Evolutionary conservation across 2,888 invertebrate species (phyloP), one percentile per base, ranked within the genome.

Genomic region (Tribolium freemani): DNA sequence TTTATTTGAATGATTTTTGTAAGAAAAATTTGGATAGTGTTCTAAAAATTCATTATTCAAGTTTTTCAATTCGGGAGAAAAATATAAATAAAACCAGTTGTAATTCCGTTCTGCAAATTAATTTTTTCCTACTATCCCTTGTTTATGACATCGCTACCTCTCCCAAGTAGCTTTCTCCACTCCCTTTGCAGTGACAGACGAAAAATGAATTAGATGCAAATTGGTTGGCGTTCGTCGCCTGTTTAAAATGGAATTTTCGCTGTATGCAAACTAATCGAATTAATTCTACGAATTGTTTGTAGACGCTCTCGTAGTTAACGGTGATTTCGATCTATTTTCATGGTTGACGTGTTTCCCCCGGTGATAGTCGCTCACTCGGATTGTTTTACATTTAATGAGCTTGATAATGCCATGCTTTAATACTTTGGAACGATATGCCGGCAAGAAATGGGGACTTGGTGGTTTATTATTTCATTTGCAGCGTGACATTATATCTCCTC

Each of bases 401-500:
- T 68, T 68, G 50, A 31, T 68, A 68, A 68, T 68, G 48, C 57
- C 38, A 10, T 16, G 38, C 57, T 30, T 48, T 57, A 68, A 68
- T 54, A 45, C 54, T 64, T 64, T 30, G 30, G 48, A 63, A 16
- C 48, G 63, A 63, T 51, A 16, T 64, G 54, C 38, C 54, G 10
- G 20, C 5, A 21, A 26, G 54, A 30, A 67, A 67, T 21, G 51
- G 45, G 26, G 64, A 64, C 64, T 64, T 38, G 5, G 48, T 26
- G 50, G 48, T 68, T 68, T 68, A 68, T 57, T 64, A 54, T 68
- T 48, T 67, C 67, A 68, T 68, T 57, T 58, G 57, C 57, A 26
- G 11, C 10, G 50, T 45, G 64, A 64, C 64, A 51, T 63, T 50
- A 63, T 38, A 61, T 61, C 61, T 61, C 16, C 51, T 61, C 13